Percentiles rank a stretch among this genome's conserved stretches.
These are phyloP conservation scores for Antheraea assamensis DNA, from an alignment of 2,888 invertebrate genomes.

Conservation along the genomic window DNA sequence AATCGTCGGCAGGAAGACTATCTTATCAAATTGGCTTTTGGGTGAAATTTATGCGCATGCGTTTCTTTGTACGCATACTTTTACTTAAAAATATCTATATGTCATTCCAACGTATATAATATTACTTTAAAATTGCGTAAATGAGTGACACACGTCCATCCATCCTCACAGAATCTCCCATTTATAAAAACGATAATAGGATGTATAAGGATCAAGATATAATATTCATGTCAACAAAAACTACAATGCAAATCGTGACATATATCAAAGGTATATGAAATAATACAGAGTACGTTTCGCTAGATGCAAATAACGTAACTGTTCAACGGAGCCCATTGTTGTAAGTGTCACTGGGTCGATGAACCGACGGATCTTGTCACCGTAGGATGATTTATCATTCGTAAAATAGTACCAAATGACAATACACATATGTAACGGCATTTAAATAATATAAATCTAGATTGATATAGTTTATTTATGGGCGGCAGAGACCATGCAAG, in stretches of 20 bases:
- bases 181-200: too few relatives aligned
- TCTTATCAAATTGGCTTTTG: too few relatives aligned
- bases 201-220: not conserved
- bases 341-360: slow-evolving; percentile 3
- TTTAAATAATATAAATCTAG: not conserved
- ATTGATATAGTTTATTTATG: not conserved
- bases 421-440: slow-evolving; percentile 3
- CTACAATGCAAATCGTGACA: slow-evolving; percentile 6
- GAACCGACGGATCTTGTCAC: slow-evolving; percentile 2
- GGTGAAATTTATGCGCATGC: too few relatives aligned
- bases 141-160: too few relatives aligned
- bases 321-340: slow-evolving; percentile 6
- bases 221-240: not conserved
- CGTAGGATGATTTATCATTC: slow-evolving; percentile 7
- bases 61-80: too few relatives aligned
- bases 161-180: too few relatives aligned
- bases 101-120: too few relatives aligned
- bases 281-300: not conserved
- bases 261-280: slow-evolving; percentile 2
- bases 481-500: not conserved
- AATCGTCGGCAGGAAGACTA: too few relatives aligned
- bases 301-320: slow-evolving; percentile 15
- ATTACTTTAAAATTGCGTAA: too few relatives aligned
- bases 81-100: too few relatives aligned
- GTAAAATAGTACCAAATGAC: not conserved